Evolutionary conservation across 2,888 invertebrate genomes (phyloP), one percentile per base, ranked within the genome.

Genomic region (Fabriciana adippe): DNA sequence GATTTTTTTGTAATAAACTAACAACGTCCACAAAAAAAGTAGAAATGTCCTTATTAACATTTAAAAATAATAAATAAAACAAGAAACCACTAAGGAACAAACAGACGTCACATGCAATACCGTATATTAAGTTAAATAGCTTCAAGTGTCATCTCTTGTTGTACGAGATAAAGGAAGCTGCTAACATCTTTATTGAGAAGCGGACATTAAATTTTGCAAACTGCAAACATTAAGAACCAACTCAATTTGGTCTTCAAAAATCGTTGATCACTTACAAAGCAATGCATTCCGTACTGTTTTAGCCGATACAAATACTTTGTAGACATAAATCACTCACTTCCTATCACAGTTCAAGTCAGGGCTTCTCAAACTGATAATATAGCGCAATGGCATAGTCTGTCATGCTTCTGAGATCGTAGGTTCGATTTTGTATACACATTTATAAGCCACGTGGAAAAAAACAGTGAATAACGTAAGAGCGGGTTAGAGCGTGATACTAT

Each of bases 271-370:
- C 61, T 50, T 55, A 50, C 64, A 66, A 67, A 66, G 67, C 26
- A 26, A 26, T 56, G 67, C 66, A 67, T 70, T 66, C 57, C 55
- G 54, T 6, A 67, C 68, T 56, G 66, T 66, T 73, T 71, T 69
- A 73, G 70, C 65, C 60, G 67, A 66, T 60, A 54, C 67, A 60
- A 57, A 69, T 61, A 53, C 63, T 66, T 64, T 56, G 50, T 6
- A 55, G 60, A 18, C 66, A 65, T 89, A 88, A 88, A 89, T 89
- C 89, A 89, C 84, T 89, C 89, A 83, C 75, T 76, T 80, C 72
- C 80, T 79, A 87, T 85, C 83, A 85, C 86, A 84, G 84, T 88
- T 88, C 84, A 82, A 21, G 57, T 35, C 61, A 61, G 61, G 51
- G 61, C 35, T 51, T 51, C 61, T 51, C 50, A 61, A 61, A 51